Base-by-base conservation (phyloP, 2,113 vertebrate species). In the Sylvia atricapilla region DNA sequence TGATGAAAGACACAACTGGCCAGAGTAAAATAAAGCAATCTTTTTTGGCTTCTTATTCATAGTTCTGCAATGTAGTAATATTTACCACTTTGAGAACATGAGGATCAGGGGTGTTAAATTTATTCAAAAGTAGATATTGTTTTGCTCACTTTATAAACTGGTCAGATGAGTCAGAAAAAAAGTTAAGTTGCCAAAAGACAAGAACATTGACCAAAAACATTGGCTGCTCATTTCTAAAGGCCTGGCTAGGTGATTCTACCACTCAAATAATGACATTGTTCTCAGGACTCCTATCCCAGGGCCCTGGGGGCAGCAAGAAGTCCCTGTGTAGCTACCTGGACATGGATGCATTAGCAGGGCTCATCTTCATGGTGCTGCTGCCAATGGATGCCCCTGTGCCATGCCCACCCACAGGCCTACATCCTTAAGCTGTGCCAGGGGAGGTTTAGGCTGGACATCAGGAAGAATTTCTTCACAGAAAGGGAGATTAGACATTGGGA, bases 281-380 rank as follows among this genome's bases (percentile, higher is more conserved):
- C 47, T 47, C 46, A 50, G 25, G 31, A 35, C 21, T 70, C 9
- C 9, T 28, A 3, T 66, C 10, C 41, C 25, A 30, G 52, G 19
- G 7, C 19, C 6, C 3, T 16, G 25, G 25, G 33, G 4, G 1
- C n/a, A 85, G 39, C 39, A 41, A 20, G 16, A 79, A 74, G 9
- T 14, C 19, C 13, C 41, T 18, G 17, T n/a, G 31, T 25, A 44
- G 13, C 35, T 47, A 5, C 5, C 21, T 31, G n/a, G 68, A 9
- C 31, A 37, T 1, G 0, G 2, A 30, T 2, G 5, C 33, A 4
- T 3, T 31, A 49, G 75, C 39, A 28, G 21, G 31, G 11, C 30
- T 6, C 3, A 43, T 7, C 19, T 84, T 14, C 19, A 9, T 15
- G 56, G 23, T 60, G n/a, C 33, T 46, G 44, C 25, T 7, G 11